Conservation (phyloP, 2,888 invertebrate species). For the Drosophila antonietae region DNA sequence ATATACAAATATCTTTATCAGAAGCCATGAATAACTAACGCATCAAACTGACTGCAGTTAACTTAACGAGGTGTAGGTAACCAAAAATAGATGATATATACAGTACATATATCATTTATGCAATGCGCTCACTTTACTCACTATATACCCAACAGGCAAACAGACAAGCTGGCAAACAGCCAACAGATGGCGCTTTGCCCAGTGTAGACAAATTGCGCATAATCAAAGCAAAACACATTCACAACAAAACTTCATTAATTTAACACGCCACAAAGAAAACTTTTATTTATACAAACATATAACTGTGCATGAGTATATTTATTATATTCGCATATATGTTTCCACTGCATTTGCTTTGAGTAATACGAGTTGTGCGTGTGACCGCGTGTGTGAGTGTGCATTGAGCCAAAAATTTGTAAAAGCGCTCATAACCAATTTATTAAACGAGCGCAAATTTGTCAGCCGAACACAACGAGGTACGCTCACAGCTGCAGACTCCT, state of each 20-base stretch:
- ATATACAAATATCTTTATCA: neutral
- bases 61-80: neutral
- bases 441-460: conserved; percentile 69
- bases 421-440: conserved; percentile 64
- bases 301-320: conserved; percentile 6
- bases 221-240: conserved; percentile 58
- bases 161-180: neutral
- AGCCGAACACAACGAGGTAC: conserved; percentile 32
- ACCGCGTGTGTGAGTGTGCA: conserved; percentile 24
- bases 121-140: neutral
- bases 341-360: conserved; percentile 56
- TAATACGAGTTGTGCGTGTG: conserved; percentile 44
- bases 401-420: conserved; percentile 59
- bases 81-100: neutral
- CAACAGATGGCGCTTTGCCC: conserved; percentile 13
- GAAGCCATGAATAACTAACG: neutral
- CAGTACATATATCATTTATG: neutral
- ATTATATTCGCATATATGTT: conserved; percentile 25
- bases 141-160: no score
- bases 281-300: conserved; percentile 7
- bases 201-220: conserved; percentile 40
- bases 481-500: neutral
- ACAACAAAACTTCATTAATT: conserved; percentile 74
- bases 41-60: neutral
- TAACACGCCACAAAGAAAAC: conserved; percentile 21